Evolutionary conservation across 2,888 invertebrate species (phyloP), one percentile per base, ranked within the genome.

Genomic region (Oligia latruncula): DNA sequence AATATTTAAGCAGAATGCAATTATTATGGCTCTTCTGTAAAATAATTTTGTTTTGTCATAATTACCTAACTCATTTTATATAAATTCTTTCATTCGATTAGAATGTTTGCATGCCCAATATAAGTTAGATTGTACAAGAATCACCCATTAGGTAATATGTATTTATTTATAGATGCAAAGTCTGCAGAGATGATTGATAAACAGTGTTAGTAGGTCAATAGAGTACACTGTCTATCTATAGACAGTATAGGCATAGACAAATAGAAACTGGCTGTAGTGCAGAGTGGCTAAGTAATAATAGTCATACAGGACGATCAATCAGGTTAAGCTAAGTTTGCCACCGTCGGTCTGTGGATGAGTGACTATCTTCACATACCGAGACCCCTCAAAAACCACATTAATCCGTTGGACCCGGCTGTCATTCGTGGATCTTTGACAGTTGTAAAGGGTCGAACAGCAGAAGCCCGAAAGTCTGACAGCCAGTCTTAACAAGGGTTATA

Each of bases 141-240:
- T 55, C 20, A 55, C 20, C 55, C 23, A 55, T 23, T 9, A 23
- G 3, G 52, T 29, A 29, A 29, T 29, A 29, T 29, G 29, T 29
- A 29, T 29, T 29, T 29, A 35, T 35, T 4, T 23, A 52, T 4
- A 35, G 23, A 11, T 52, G 13, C 20, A 58, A 71, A 58, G 71
- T 43, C n/a, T 71, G n/a, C 17, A 11, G n/a, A 58, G n/a, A 40
- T n/a, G 40, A 58, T n/a, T 17, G n/a, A 46, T 68, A 74, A 68
- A 68, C 23, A 9, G 17, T 15, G 55, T 4, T 20, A 77, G 29
- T 77, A 23, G 64, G 52, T 77, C 40, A 77, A 46, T 40, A 58
- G 52, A 23, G 15, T 55, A 23, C 55, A 43, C 43, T 43, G 43
- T 40, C 3, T 68, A 35, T 52, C 0, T 13, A 52, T 35, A 70